Percentiles rank a stretch among this genome's conserved stretches.
phyloP scores from a whole-genome alignment of 1,140 invertebrate genomes.

The Tetramorium parvispinum region DNA sequence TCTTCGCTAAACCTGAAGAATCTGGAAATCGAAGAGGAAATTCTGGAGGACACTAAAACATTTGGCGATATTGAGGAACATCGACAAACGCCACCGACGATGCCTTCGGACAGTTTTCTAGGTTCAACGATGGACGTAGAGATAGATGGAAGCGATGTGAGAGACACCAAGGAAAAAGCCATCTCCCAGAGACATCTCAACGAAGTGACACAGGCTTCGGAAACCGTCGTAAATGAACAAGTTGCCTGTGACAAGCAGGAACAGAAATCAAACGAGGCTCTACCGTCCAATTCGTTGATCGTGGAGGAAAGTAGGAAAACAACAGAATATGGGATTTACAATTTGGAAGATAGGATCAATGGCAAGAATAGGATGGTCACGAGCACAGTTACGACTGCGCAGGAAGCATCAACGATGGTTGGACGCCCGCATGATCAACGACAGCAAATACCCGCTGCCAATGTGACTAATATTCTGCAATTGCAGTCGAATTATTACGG shows the following conservation, averaged over 20 bases:
- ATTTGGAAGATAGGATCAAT: neutral
- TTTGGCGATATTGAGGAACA: constrained; percentile 17
- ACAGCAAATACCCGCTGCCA: constrained; percentile 17
- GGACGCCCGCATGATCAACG: too few relatives aligned
- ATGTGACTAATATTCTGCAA: constrained; percentile 54
- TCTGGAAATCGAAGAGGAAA: constrained; percentile 17
- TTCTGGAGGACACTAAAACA: constrained; percentile 7
- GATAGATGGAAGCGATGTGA: neutral
- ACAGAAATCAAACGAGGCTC: neutral
- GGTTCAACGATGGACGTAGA: neutral
- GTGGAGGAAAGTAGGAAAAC: neutral
- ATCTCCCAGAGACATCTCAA: neutral
- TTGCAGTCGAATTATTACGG: constrained; percentile 56
- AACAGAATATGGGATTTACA: neutral
- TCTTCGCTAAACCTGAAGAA: neutral
- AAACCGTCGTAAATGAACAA: neutral
- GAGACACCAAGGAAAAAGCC: neutral
- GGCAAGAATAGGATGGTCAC: neutral
- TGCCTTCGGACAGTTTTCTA: constrained; percentile 25
- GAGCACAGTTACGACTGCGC: neutral
- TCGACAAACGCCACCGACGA: neutral
- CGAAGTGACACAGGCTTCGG: neutral
- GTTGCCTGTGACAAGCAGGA: neutral
- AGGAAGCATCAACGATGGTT: neutral
- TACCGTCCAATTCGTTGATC: neutral